Percentiles rank a stretch among this genome's conserved stretches.
phyloP scores from a whole-genome alignment of 2,113 vertebrate genomes.

The Sorex araneus region DNA sequence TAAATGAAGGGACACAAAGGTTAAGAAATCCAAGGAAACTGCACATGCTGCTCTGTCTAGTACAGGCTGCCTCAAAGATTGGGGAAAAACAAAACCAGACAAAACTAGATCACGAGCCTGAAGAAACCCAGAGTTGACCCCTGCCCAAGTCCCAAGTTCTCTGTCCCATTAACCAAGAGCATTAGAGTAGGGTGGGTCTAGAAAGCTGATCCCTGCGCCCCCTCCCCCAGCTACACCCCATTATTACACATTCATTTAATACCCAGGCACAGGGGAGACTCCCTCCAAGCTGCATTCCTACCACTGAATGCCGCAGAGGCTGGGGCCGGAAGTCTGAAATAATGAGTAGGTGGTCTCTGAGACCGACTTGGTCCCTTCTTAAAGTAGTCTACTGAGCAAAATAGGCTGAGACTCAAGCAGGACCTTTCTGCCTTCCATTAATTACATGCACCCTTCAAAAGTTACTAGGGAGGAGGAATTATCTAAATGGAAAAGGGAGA shows the following conservation, averaged over 20 bases:
- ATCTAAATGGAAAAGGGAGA: slow-evolving; percentile 41
- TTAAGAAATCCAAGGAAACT: slow-evolving; percentile 25
- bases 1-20: background rate
- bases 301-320: background rate
- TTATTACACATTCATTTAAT: slow-evolving; percentile 13
- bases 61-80: background rate
- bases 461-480: background rate
- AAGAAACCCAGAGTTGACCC: background rate
- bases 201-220: background rate
- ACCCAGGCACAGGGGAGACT: background rate
- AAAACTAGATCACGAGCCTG: background rate
- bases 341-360: slow-evolving; percentile 50
- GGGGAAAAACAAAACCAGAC: background rate
- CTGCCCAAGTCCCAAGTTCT: background rate
- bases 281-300: slow-evolving; percentile 42
- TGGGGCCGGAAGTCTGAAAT: background rate
- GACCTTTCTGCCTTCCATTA: background rate
- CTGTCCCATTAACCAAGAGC: background rate
- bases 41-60: background rate
- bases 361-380: slow-evolving; percentile 5
- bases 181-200: background rate
- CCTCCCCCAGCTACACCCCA: background rate
- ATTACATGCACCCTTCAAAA: slow-evolving; percentile 58
- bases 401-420: background rate
- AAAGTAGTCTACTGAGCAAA: slow-evolving; percentile 2